These are phyloP conservation scores for Mellilla xanthometata DNA, from an alignment of 2,888 invertebrate species.

Conservation along the genomic window DNA sequence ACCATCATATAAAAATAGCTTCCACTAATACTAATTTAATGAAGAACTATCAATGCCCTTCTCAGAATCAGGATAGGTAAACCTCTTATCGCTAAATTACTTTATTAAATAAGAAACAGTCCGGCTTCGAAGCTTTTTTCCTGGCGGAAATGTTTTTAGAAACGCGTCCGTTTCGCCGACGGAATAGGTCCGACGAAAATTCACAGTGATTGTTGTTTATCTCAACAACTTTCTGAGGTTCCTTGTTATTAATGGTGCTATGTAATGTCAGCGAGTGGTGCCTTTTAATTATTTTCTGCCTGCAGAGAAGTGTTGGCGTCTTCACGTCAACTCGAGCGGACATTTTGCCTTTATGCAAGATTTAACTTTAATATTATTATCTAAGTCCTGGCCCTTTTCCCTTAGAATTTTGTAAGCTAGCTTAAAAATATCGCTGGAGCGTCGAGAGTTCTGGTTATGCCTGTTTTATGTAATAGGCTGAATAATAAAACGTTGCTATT, in stretches of 20 bases:
- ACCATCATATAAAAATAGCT: slow-evolving; percentile 5
- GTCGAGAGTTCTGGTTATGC: slow-evolving; percentile 15
- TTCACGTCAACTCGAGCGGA: slow-evolving; percentile 51
- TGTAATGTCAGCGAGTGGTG: slow-evolving; percentile 65
- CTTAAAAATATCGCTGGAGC: slow-evolving; percentile 22
- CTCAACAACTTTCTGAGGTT: slow-evolving; percentile 65
- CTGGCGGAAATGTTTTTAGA: slow-evolving; percentile 34
- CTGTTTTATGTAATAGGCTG: slow-evolving; percentile 11
- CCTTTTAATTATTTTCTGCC: slow-evolving; percentile 73
- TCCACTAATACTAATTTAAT: slow-evolving; percentile 8
- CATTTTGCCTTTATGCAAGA: slow-evolving; percentile 55
- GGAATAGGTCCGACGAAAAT: slow-evolving; percentile 51
- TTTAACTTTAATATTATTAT: slow-evolving; percentile 51
- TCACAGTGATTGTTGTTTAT: slow-evolving; percentile 70
- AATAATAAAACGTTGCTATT: slow-evolving; percentile 11
- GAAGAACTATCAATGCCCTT: slow-evolving; percentile 16
- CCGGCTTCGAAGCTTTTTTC: slow-evolving; percentile 23
- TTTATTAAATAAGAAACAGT: slow-evolving; percentile 20
- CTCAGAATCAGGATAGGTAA: slow-evolving; percentile 13
- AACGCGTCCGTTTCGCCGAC: slow-evolving; percentile 23
- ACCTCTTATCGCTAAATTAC: slow-evolving; percentile 23
- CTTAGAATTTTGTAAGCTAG: slow-evolving; percentile 28
- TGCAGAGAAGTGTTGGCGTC: slow-evolving; percentile 52
- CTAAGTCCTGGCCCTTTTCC: slow-evolving; percentile 28
- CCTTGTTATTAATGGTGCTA: slow-evolving; percentile 73